Evolutionary conservation across 2,797 vertebrate species (phyloP).

Genomic region (Xiphorhynchus erythropygius): DNA sequence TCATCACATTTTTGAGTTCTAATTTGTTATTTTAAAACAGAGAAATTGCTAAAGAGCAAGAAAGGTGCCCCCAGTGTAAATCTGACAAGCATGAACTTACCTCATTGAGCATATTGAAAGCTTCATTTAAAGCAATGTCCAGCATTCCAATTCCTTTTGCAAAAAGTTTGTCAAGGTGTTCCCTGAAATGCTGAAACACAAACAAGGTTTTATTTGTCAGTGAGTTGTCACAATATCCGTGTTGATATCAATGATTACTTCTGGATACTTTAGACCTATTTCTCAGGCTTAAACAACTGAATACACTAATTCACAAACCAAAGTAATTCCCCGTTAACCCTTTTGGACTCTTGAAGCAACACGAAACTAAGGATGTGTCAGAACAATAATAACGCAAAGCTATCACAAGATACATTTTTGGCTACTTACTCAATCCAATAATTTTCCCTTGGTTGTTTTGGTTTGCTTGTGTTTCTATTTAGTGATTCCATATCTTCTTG

Average conservation of each 20-base stretch:
- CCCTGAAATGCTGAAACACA: constrained; percentile 90
- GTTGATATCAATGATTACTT: background rate
- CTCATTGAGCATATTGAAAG: constrained; percentile 92
- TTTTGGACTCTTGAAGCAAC: background rate
- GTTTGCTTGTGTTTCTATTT: background rate
- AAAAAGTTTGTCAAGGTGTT: constrained; percentile 96
- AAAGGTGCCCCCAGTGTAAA: background rate
- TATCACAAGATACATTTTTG: background rate
- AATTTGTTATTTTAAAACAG: background rate
- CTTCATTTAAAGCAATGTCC: constrained; percentile 91
- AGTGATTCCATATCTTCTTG: background rate
- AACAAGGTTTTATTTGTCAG: background rate
- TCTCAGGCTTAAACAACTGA: background rate
- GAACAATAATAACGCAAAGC: background rate
- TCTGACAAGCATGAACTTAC: constrained; percentile 77
- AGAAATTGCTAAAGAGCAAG: background rate
- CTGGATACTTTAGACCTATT: background rate
- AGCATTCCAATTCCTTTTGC: constrained; percentile 96
- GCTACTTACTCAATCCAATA: background rate
- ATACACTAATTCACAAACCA: background rate
- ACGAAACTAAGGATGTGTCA: background rate
- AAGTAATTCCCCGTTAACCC: background rate
- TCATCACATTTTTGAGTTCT: background rate
- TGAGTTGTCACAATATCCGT: background rate
- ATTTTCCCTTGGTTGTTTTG: background rate